phyloP scores from a whole-genome alignment of 2,888 invertebrate species.

The Pecten maximus region DNA sequence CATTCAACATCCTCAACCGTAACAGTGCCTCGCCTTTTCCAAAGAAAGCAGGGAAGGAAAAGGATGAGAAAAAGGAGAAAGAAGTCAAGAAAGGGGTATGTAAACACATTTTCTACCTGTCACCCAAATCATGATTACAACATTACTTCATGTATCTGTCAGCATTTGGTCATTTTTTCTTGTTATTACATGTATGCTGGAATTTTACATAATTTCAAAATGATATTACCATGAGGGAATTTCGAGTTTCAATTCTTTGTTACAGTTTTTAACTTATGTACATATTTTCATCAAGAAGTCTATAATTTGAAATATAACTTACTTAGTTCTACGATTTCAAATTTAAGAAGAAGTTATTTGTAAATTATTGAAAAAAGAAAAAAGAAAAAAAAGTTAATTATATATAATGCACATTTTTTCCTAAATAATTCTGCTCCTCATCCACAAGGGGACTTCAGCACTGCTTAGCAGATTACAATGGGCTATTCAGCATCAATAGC shows the following conservation, averaged over 20 bases:
- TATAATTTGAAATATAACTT: background rate
- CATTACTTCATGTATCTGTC: background rate
- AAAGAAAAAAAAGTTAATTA: background rate
- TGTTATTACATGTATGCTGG: no score
- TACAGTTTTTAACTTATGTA: background rate
- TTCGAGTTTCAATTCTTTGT: background rate
- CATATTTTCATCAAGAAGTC: background rate
- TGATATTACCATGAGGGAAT: background rate
- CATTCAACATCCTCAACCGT: constrained; percentile 75
- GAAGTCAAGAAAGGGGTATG: constrained; percentile 78
- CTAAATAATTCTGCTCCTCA: background rate
- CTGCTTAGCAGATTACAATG: background rate
- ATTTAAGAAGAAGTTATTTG: background rate
- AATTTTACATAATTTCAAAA: no score
- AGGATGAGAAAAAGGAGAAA: constrained; percentile 76
- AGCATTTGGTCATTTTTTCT: background rate
- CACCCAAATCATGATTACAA: background rate
- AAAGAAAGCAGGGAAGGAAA: constrained; percentile 74
- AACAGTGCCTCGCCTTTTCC: constrained; percentile 76
- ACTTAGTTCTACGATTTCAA: background rate
- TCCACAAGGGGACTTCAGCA: background rate
- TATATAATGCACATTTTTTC: background rate
- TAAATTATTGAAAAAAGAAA: background rate
- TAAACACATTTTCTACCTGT: constrained; percentile 11
- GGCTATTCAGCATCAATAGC: background rate